phyloP scores from a whole-genome alignment of 2,113 vertebrate species.

The Tupaia tana region DNA sequence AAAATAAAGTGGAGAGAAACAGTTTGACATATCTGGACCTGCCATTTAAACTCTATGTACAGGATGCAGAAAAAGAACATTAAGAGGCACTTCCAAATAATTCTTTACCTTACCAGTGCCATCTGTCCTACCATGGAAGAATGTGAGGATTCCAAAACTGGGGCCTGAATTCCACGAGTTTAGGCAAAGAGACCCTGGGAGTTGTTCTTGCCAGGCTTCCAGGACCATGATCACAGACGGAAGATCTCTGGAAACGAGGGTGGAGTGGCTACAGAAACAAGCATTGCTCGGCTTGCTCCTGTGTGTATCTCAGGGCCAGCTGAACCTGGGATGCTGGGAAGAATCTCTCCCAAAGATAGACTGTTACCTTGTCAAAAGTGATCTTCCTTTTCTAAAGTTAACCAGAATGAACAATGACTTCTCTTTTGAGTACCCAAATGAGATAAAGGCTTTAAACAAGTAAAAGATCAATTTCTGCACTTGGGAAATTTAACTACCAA shows the following conservation, averaged over 20 bases:
- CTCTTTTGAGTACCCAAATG: conserved; percentile 62
- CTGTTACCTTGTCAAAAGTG: neutral
- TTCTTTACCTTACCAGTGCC: conserved; percentile 55
- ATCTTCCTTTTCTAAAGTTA: conserved; percentile 45
- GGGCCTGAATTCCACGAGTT: conserved; percentile 24
- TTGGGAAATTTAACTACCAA: conserved; percentile 59
- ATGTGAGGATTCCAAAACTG: conserved; percentile 23
- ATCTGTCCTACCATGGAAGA: neutral
- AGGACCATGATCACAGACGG: neutral
- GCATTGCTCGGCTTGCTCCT: neutral
- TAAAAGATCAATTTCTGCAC: conserved; percentile 47
- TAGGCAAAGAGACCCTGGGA: conserved; percentile 19
- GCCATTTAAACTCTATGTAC: conserved; percentile 51
- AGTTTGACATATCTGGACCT: conserved; percentile 29
- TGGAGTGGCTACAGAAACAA: neutral
- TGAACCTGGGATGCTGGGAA: conserved; percentile 16
- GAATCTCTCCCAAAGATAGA: conserved; percentile 15
- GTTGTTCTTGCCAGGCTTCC: neutral
- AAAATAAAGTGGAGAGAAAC: conserved; percentile 55
- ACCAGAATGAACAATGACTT: conserved; percentile 45
- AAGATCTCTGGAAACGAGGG: neutral
- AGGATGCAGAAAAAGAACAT: conserved; percentile 31
- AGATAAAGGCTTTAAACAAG: conserved; percentile 42
- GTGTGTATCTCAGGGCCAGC: neutral
- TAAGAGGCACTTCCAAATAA: conserved; percentile 44